Base-by-base conservation (phyloP, 2,797 vertebrate genomes). In the Nothura maculosa region DNA sequence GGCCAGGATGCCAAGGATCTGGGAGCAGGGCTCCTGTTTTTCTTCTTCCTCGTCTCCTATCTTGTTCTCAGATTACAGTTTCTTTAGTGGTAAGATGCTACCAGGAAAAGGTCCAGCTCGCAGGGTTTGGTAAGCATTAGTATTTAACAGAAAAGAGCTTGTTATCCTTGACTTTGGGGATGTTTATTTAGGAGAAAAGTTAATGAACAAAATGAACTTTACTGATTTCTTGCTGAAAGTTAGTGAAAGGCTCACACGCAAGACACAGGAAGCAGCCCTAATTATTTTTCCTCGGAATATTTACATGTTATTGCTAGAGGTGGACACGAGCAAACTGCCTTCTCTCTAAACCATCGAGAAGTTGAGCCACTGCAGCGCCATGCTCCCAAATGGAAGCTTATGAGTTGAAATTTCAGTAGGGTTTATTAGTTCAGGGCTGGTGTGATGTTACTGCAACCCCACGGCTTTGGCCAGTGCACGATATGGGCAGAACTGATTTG, bases 1-100 rank as follows among this genome's bases (percentile, higher is more conserved):
- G 63, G 80, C 47, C 63, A 67, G 85, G 87, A 81, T 47, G 5
- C 60, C 25, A 58, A 87, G 80, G 34, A 93, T 70, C 42, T 93
- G 40, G 15, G 76, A 84, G 25, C 32, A 52, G 57, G 43, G 43
- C n/a, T 75, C 27, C 58, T 81, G 69, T 83, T 69, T 73, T 28
- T 43, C 84, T 83, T 69, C 69, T 27, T 43, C 84, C 89, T 55
- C 48, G 9, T 52, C 6, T 94, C 18, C 54, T 72, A 10, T 43
- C 80, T 95, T 90, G 69, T 38, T 85, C 18, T 80, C 1, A 3
- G 55, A 8, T 58, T 89, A 2, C 3, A 64, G 8, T 61, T 90
- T 66, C 34, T 78, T 4, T 17, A 7, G 22, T n/a, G 17, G 6
- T 30, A 77, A 48, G 27, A 34, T 54, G 5, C 54, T 77, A n/a